Percentiles rank a stretch among this genome's conserved stretches.
phyloP scores from a whole-genome alignment of 2,797 vertebrate species.

The Halcyon smyrnensis region DNA sequence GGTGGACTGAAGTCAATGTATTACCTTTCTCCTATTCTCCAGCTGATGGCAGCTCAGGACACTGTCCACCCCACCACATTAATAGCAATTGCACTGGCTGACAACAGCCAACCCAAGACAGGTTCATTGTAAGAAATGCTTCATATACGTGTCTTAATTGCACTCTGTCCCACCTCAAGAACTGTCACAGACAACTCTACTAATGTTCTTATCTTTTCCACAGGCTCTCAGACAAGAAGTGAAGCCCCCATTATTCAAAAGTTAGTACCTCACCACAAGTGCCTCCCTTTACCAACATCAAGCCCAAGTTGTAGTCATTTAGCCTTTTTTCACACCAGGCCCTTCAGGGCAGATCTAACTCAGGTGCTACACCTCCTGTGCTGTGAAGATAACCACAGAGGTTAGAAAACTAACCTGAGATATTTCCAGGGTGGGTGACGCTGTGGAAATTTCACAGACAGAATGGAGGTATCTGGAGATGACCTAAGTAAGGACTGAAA shows the following conservation, averaged over 20 bases:
- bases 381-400: not conserved
- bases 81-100: not conserved
- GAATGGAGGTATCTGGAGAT: not conserved
- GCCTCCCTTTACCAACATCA: not conserved
- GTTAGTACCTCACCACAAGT: not conserved
- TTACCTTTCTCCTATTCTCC: not conserved
- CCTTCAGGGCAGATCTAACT: not conserved
- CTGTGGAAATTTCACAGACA: not conserved
- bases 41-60: not conserved
- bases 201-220: not conserved
- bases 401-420: not conserved
- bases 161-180: not conserved
- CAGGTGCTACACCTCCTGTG: not conserved
- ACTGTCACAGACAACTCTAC: not conserved
- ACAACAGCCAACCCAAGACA: not conserved
- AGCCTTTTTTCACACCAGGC: not conserved
- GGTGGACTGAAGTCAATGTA: not conserved
- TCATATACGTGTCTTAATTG: not conserved
- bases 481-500: not conserved
- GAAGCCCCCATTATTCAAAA: not conserved
- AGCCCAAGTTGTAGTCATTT: not conserved
- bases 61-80: no score
- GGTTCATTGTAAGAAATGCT: not conserved
- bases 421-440: not conserved
- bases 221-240: not conserved